These are phyloP conservation scores for Biston betularia DNA, from an alignment of 2,888 invertebrate species.

Conservation along the genomic window DNA sequence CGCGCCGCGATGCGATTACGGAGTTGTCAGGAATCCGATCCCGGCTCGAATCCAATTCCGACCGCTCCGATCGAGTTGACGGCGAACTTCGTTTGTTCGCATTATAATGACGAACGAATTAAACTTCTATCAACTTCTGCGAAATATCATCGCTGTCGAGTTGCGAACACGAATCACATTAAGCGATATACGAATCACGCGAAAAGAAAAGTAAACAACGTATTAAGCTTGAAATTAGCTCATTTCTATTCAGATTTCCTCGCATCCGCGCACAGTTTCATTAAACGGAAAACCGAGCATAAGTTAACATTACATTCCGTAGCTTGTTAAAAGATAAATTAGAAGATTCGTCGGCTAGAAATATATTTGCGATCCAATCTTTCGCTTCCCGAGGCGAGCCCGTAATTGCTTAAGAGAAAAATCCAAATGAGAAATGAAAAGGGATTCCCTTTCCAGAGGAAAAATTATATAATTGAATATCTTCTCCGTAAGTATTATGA, in stretches of 20 bases:
- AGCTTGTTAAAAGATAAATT: slow-evolving; percentile 81
- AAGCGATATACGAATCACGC: slow-evolving; percentile 6
- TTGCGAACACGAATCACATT: not conserved
- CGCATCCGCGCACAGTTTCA: slow-evolving; percentile 70
- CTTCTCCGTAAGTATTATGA: slow-evolving; percentile 84
- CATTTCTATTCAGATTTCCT: slow-evolving; percentile 40
- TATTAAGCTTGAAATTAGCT: slow-evolving; percentile 34
- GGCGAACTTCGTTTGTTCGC: slow-evolving; percentile 67
- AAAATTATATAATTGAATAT: slow-evolving; percentile 86
- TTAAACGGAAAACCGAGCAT: slow-evolving; percentile 79
- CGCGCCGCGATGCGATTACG: slow-evolving; percentile 78
- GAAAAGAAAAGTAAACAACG: slow-evolving; percentile 26
- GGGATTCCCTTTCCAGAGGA: slow-evolving; percentile 83
- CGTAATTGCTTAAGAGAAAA: slow-evolving; percentile 86
- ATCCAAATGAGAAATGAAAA: slow-evolving; percentile 86
- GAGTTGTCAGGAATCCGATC: slow-evolving; percentile 77
- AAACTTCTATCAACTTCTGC: slow-evolving; percentile 67
- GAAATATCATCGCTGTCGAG: slow-evolving; percentile 58
- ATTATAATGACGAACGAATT: slow-evolving; percentile 67
- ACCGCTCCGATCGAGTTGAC: slow-evolving; percentile 65
- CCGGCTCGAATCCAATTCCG: slow-evolving; percentile 71
- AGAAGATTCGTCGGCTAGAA: slow-evolving; percentile 67
- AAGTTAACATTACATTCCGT: slow-evolving; percentile 73
- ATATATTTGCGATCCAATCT: slow-evolving; percentile 73
- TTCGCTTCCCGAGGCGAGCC: slow-evolving; percentile 72